Conservation (phyloP, 2,113 vertebrate genomes). For the Channa maculata region DNA sequence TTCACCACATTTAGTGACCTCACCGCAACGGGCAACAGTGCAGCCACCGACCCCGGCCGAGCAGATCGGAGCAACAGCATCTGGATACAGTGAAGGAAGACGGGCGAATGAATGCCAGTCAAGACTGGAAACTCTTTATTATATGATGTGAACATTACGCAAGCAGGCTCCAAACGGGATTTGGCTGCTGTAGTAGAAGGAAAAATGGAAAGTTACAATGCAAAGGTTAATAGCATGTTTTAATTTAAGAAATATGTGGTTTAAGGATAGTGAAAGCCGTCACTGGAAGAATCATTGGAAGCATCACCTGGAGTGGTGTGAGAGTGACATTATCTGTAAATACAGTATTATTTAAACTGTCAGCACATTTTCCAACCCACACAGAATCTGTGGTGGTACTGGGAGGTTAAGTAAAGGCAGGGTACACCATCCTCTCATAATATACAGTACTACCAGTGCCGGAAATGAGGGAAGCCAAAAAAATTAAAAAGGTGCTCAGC, state of each 20-base stretch:
- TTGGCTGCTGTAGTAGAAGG: constrained; percentile 51
- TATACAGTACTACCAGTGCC: constrained; percentile 2
- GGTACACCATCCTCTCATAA: constrained; percentile 53
- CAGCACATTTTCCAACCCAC: constrained; percentile 10
- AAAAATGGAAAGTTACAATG: neutral
- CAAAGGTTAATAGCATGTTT: constrained; percentile 32
- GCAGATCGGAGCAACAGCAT: constrained; percentile 92
- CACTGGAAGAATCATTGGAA: constrained; percentile 27
- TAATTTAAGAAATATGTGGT: constrained; percentile 47
- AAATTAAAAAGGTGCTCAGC: constrained; percentile 70
- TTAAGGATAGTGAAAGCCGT: constrained; percentile 17
- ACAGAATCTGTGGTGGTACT: constrained; percentile 29
- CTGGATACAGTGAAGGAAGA: constrained; percentile 93
- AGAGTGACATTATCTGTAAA: constrained; percentile 60
- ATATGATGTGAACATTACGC: constrained; percentile 24
- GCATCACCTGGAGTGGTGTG: constrained; percentile 75
- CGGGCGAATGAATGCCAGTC: neutral
- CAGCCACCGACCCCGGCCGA: constrained; percentile 87
- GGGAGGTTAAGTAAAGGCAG: constrained; percentile 46
- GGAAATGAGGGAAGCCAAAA: neutral
- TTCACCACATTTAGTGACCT: constrained; percentile 97
- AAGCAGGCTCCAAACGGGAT: constrained; percentile 52
- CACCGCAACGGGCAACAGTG: constrained; percentile 86
- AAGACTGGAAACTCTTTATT: constrained; percentile 32
- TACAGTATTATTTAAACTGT: constrained; percentile 69